These are phyloP conservation scores for Scatophagus argus DNA, from an alignment of 2,113 vertebrate species.

Conservation along the genomic window DNA sequence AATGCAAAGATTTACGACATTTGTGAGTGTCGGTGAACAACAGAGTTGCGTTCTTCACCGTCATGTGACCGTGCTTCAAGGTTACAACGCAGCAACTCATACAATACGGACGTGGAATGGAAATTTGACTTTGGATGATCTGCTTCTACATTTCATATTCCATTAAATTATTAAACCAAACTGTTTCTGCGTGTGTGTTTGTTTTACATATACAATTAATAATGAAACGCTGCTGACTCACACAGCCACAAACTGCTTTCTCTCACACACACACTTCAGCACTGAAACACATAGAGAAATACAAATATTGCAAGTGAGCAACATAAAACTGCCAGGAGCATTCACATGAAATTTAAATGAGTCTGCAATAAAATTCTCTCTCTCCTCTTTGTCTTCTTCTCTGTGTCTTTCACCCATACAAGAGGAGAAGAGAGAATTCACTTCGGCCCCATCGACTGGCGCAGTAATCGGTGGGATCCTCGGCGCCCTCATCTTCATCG, in stretches of 20 bases:
- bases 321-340: slow-evolving; percentile 17
- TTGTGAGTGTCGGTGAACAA: neutral
- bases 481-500: slow-evolving; percentile 80
- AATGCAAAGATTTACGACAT: slow-evolving; percentile 3
- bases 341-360: slow-evolving; percentile 22
- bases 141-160: neutral
- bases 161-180: slow-evolving; percentile 5
- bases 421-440: slow-evolving; percentile 71
- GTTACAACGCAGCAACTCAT: neutral
- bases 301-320: slow-evolving; percentile 18
- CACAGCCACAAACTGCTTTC: neutral
- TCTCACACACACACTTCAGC: neutral
- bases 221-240: slow-evolving; percentile 32
- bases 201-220: slow-evolving; percentile 16
- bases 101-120: neutral
- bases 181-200: neutral
- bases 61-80: neutral
- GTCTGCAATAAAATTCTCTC: slow-evolving; percentile 11
- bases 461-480: slow-evolving; percentile 88
- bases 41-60: slow-evolving; percentile 15
- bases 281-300: slow-evolving; percentile 40
- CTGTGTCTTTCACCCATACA: slow-evolving; percentile 17
- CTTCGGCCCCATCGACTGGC: slow-evolving; percentile 75
- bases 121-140: slow-evolving; percentile 26
- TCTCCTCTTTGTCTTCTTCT: neutral